A percentile compares a stretch with the other conserved stretches of the same genome.
Conservation (phyloP, 2,797 vertebrate species). For the Pempheris klunzingeri region DNA sequence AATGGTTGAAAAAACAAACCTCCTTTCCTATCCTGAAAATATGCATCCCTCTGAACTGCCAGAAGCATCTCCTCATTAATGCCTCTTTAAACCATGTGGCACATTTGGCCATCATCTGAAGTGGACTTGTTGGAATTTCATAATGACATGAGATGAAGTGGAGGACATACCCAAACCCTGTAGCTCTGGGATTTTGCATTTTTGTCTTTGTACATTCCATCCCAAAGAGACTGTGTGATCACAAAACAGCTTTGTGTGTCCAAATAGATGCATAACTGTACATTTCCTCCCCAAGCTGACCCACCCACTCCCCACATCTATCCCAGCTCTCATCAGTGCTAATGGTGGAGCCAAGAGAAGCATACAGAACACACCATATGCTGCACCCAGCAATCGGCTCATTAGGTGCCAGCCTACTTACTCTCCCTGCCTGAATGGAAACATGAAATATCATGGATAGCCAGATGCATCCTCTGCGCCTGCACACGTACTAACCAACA, state of each 20-base stretch:
- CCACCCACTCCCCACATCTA: slow-evolving; percentile 55
- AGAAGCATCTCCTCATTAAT: slow-evolving; percentile 37
- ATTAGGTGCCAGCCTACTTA: slow-evolving; percentile 79
- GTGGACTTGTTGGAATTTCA: slow-evolving; percentile 43
- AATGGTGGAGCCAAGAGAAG: slow-evolving; percentile 76
- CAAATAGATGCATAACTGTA: slow-evolving; percentile 32
- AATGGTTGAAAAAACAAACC: slow-evolving; percentile 45
- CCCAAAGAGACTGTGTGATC: slow-evolving; percentile 17
- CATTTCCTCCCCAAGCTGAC: slow-evolving; percentile 47
- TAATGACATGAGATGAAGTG: slow-evolving; percentile 53
- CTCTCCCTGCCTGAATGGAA: slow-evolving; percentile 70
- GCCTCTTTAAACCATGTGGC: slow-evolving; percentile 8
- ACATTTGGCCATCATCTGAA: slow-evolving; percentile 33
- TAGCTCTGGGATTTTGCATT: not conserved
- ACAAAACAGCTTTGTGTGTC: slow-evolving; percentile 36
- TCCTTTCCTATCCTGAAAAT: slow-evolving; percentile 46
- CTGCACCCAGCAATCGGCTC: slow-evolving; percentile 76
- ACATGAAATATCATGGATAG: slow-evolving; percentile 60
- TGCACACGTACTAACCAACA: slow-evolving; percentile 39
- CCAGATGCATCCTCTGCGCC: slow-evolving; percentile 65
- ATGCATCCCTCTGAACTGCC: slow-evolving; percentile 19
- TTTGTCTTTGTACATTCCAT: slow-evolving; percentile 32
- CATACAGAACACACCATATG: slow-evolving; percentile 79
- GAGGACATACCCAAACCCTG: slow-evolving; percentile 19
- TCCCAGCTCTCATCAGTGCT: slow-evolving; percentile 63